These are phyloP conservation scores for Ecliptopera silaceata DNA, from an alignment of 2,888 invertebrate species.

Conservation along the genomic window DNA sequence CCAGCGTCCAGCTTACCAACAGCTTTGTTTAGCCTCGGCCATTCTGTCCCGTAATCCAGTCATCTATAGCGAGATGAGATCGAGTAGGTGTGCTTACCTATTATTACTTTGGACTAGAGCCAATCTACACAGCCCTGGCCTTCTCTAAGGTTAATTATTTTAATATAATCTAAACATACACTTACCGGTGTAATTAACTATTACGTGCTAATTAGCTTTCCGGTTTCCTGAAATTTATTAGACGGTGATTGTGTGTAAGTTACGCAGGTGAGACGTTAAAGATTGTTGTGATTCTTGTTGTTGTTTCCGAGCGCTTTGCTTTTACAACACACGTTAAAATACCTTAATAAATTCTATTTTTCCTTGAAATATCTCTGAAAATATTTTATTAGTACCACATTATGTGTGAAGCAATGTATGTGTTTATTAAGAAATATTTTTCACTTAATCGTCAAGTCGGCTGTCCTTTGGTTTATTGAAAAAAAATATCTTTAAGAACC, in stretches of 20 bases:
- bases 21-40: constrained; percentile 21
- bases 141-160: constrained; percentile 73
- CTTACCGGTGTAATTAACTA: constrained; percentile 38
- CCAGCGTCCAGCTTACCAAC: constrained; percentile 1
- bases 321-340: too few relatives aligned
- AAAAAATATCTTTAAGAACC: too few relatives aligned
- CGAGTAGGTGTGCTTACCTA: constrained; percentile 45
- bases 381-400: too few relatives aligned
- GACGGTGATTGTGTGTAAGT: neutral
- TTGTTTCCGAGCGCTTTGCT: too few relatives aligned
- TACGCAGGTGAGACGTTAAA: neutral
- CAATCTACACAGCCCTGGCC: constrained; percentile 76
- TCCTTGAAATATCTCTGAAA: too few relatives aligned
- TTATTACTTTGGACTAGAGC: constrained; percentile 62
- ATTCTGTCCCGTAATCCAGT: constrained; percentile 35
- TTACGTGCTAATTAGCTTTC: constrained; percentile 39
- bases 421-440: too few relatives aligned
- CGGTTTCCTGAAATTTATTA: constrained; percentile 32
- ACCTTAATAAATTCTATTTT: too few relatives aligned
- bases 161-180: constrained; percentile 56
- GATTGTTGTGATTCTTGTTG: neutral
- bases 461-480: too few relatives aligned
- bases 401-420: too few relatives aligned
- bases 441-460: too few relatives aligned
- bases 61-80: constrained; percentile 48